phyloP scores from a whole-genome alignment of 2,113 vertebrate genomes.

The Nyctereutes procyonoides region DNA sequence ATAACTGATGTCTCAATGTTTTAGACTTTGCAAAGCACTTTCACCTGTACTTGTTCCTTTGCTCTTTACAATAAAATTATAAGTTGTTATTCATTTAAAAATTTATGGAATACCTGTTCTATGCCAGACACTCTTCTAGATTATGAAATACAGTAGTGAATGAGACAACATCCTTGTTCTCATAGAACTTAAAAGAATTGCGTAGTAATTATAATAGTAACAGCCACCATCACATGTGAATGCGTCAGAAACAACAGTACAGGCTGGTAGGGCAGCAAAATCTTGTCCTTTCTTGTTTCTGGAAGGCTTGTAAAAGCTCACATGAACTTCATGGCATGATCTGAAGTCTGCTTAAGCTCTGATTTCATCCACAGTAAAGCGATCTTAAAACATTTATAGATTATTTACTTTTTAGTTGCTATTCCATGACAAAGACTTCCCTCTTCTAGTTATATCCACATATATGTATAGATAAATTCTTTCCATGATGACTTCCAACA shows the following conservation, averaged over 20 bases:
- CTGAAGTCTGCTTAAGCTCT: neutral
- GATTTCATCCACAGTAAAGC: neutral
- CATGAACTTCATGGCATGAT: neutral
- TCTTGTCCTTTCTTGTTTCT: neutral
- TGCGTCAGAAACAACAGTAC: neutral
- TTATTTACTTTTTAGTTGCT: neutral
- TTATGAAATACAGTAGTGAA: neutral
- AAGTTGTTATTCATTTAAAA: neutral
- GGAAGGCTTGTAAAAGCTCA: neutral
- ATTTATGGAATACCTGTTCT: neutral
- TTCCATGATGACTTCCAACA: conserved; percentile 37
- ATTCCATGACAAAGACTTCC: neutral
- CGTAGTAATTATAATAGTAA: neutral
- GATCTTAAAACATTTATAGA: neutral
- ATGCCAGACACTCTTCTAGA: neutral
- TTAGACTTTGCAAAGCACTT: neutral
- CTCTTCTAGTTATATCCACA: neutral
- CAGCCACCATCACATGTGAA: neutral
- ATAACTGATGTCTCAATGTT: neutral
- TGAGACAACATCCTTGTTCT: neutral
- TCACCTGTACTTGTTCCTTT: neutral
- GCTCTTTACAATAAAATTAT: neutral
- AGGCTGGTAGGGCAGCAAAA: neutral
- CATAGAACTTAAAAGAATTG: neutral
- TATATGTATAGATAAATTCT: neutral